These are phyloP conservation scores for Tribolium madens DNA, from an alignment of 1,140 invertebrate genomes.

Conservation along the genomic window DNA sequence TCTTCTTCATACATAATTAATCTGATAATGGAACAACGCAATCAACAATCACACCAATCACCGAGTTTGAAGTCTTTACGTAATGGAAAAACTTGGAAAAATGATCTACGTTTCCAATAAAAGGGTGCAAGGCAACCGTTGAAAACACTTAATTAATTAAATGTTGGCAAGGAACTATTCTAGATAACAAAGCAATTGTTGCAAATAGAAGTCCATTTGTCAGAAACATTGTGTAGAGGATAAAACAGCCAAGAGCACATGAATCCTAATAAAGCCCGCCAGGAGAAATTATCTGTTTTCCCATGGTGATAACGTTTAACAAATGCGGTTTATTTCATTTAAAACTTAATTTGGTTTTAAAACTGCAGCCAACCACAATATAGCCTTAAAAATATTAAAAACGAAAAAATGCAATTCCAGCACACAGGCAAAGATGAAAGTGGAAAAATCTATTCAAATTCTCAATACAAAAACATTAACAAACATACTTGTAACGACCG, in stretches of 20 bases:
- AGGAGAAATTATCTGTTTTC: constrained; percentile 42
- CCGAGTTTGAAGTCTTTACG: constrained; percentile 6
- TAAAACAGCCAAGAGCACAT: constrained; percentile 30
- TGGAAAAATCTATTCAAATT: neutral
- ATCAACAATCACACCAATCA: constrained; percentile 41
- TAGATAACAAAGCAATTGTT: constrained; percentile 44
- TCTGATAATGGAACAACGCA: constrained; percentile 43
- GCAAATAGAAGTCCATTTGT: constrained; percentile 41
- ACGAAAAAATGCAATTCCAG: neutral
- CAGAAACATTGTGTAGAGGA: constrained; percentile 35
- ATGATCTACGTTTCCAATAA: constrained; percentile 5
- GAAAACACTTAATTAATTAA: constrained; percentile 32
- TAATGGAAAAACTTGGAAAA: constrained; percentile 8
- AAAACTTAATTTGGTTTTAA: constrained; percentile 32
- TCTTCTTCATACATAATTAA: constrained; percentile 57
- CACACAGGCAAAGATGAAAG: neutral
- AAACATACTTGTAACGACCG: too few species aligned
- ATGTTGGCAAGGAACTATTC: neutral
- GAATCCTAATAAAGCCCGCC: constrained; percentile 42
- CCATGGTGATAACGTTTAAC: constrained; percentile 30
- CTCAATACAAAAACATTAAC: neutral
- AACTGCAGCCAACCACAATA: neutral
- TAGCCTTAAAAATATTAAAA: neutral
- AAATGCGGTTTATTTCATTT: constrained; percentile 35
- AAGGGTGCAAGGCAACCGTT: neutral